Conservation (phyloP, 2,888 invertebrate genomes). For the Eudemis profundana region DNA sequence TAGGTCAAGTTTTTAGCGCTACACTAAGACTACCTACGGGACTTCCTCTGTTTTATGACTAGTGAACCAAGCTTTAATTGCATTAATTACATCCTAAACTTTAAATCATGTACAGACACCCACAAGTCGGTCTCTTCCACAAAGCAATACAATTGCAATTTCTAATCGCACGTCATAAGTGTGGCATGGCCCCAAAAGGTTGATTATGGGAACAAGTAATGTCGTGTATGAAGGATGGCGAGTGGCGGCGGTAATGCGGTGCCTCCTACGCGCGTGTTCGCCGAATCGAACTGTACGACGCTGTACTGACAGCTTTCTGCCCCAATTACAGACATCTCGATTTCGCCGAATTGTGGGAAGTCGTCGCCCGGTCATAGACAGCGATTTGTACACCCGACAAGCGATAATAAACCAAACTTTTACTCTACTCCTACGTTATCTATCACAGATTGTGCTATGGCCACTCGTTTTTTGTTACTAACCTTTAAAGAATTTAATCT, state of each 20-base stretch:
- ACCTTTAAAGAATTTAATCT: slow-evolving; percentile 39
- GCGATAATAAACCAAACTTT: slow-evolving; percentile 24
- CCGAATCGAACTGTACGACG: slow-evolving; percentile 77
- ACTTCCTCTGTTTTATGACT: slow-evolving; percentile 27
- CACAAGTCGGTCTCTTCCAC: slow-evolving; percentile 68
- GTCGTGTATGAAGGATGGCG: slow-evolving; percentile 79
- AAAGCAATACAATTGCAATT: slow-evolving; percentile 76
- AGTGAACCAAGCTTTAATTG: slow-evolving; percentile 21
- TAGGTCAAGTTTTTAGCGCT: slow-evolving; percentile 4
- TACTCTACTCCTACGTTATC: slow-evolving; percentile 33
- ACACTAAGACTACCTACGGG: neutral
- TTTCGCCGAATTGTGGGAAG: slow-evolving; percentile 41
- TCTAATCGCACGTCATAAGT: slow-evolving; percentile 80
- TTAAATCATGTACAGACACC: slow-evolving; percentile 63
- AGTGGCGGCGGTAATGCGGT: slow-evolving; percentile 64
- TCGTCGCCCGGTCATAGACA: slow-evolving; percentile 30
- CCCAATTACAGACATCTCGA: slow-evolving; percentile 67
- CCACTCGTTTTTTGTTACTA: slow-evolving; percentile 19
- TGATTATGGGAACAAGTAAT: slow-evolving; percentile 82
- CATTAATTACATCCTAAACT: slow-evolving; percentile 30
- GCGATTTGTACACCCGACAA: slow-evolving; percentile 16
- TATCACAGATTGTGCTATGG: slow-evolving; percentile 7
- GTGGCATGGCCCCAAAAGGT: slow-evolving; percentile 81
- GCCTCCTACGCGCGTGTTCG: slow-evolving; percentile 80
- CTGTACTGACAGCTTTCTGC: slow-evolving; percentile 70